Conservation (phyloP, 2,113 vertebrate species). For the Vidua macroura region DNA sequence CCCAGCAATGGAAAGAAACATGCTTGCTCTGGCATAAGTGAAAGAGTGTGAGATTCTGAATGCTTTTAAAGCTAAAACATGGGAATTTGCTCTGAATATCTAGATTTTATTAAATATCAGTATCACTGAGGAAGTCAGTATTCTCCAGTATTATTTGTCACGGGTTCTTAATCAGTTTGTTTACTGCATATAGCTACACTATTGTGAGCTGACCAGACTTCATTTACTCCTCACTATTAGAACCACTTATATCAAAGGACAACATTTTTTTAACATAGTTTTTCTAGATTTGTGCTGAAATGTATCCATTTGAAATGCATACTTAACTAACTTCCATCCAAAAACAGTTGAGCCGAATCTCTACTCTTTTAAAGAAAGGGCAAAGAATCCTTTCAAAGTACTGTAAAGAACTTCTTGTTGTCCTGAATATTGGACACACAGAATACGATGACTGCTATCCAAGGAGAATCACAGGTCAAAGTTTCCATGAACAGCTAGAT, state of each 20-base stretch:
- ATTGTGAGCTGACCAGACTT: background rate
- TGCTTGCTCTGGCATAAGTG: constrained; percentile 42
- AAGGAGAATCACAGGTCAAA: background rate
- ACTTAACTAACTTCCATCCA: background rate
- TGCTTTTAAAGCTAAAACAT: background rate
- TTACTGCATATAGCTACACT: background rate
- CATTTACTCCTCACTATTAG: background rate
- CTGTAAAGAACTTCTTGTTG: background rate
- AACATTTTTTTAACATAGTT: background rate
- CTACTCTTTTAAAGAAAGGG: background rate
- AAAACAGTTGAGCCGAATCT: background rate
- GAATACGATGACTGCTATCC: background rate
- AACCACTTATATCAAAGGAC: background rate
- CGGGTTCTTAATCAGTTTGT: background rate
- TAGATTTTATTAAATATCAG: background rate
- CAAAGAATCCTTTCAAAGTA: background rate
- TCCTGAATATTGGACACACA: background rate
- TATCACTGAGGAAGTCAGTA: background rate
- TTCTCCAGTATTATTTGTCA: background rate
- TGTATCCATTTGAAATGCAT: background rate
- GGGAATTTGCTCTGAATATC: background rate
- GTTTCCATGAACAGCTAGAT: background rate
- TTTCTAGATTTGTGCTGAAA: background rate
- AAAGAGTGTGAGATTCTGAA: background rate
- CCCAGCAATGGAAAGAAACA: background rate